Percentiles rank a stretch among this genome's conserved stretches.
phyloP scores from a whole-genome alignment of 2,888 invertebrate genomes.

The Drosophila paranaensis region DNA sequence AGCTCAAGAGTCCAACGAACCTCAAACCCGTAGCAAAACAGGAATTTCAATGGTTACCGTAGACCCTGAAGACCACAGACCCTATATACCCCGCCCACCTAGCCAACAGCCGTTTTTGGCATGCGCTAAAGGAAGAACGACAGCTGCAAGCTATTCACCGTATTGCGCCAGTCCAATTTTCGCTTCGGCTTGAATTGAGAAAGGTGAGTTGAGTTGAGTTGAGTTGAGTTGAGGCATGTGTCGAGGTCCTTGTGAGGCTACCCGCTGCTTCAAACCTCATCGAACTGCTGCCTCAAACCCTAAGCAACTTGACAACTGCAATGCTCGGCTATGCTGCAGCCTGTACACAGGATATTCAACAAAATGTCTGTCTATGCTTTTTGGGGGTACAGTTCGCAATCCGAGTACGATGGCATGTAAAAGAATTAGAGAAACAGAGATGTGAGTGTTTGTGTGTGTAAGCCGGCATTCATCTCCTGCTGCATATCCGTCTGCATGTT shows the following conservation, averaged over 20 bases:
- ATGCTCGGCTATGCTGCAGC: constrained; percentile 43
- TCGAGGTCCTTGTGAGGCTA: constrained; percentile 30
- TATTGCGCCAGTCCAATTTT: constrained; percentile 57
- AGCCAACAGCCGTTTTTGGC: constrained; percentile 39
- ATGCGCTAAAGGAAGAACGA: constrained; percentile 61
- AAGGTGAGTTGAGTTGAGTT: constrained; percentile 7
- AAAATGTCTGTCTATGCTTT: constrained; percentile 26
- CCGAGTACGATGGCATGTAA: neutral
- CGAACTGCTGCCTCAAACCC: constrained; percentile 46
- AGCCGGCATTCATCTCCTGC: constrained; percentile 73
- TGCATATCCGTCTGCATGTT: constrained; percentile 65
- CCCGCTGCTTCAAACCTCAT: constrained; percentile 44
- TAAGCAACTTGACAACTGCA: constrained; percentile 35
- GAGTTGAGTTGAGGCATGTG: constrained; percentile 8
- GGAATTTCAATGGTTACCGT: constrained; percentile 32
- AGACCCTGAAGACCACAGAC: constrained; percentile 1
- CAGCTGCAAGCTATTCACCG: constrained; percentile 68
- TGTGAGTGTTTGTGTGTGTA: constrained; percentile 2
- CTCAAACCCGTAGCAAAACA: constrained; percentile 31
- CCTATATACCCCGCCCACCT: constrained; percentile 9
- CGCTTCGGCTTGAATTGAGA: neutral
- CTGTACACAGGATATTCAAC: constrained; percentile 50
- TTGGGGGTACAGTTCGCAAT: constrained; percentile 45
- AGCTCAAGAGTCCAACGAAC: constrained; percentile 51
- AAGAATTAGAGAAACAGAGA: neutral